Evolutionary conservation across 2,113 vertebrate genomes (phyloP).

Genomic region (Cervus canadensis): DNA sequence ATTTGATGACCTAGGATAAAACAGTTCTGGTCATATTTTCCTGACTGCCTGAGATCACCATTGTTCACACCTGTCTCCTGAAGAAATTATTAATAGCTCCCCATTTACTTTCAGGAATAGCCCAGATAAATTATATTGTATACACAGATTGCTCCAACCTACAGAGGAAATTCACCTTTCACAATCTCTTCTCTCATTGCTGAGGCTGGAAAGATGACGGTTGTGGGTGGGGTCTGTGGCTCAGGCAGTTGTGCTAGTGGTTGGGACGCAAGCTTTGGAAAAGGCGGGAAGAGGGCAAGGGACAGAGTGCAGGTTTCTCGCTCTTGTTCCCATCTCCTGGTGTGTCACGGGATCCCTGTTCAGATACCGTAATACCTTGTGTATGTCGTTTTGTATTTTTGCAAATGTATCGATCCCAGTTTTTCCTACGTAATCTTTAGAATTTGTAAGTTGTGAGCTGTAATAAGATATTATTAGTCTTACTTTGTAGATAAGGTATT

Average conservation of each 20-base stretch:
- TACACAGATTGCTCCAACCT: not conserved
- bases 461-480: not conserved
- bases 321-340: fast-evolving
- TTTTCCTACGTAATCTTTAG: not conserved
- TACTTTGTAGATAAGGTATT: not conserved
- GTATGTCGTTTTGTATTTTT: not conserved
- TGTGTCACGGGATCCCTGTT: fast-evolving
- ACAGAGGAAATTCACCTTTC: not conserved
- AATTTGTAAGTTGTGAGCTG: not conserved
- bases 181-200: fast-evolving
- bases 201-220: not conserved
- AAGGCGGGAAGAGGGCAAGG: not conserved
- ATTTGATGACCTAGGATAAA: not conserved
- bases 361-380: fast-evolving
- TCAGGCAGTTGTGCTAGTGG: not conserved
- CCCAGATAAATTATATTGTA: no score
- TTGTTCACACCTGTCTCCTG: not conserved
- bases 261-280: not conserved
- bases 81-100: not conserved
- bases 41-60: not conserved
- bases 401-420: not conserved
- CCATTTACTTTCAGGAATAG: not conserved
- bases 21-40: not conserved
- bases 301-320: fast-evolving
- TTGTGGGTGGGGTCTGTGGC: not conserved